A percentile compares a stretch with the other conserved stretches of the same genome.
Evolutionary conservation across 2,888 invertebrate species (phyloP).

Genomic region (Nomada fabriciana): DNA sequence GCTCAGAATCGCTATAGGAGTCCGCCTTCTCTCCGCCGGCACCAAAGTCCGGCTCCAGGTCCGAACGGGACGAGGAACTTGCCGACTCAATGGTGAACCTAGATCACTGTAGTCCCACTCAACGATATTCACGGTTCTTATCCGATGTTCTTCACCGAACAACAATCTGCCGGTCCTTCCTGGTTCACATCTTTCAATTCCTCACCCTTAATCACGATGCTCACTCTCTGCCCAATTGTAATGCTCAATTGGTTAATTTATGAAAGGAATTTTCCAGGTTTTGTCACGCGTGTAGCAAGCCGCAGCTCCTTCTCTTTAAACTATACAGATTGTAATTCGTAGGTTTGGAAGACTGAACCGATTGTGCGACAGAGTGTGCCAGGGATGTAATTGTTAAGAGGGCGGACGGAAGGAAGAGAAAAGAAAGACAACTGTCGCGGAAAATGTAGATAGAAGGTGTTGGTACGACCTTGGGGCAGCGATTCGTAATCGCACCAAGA

Average conservation of each 20-base stretch:
- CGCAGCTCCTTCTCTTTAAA: no score
- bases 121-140: conserved; percentile 33
- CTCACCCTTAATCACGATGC: background rate
- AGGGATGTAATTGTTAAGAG: background rate
- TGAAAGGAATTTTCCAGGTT: no score
- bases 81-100: conserved; percentile 83
- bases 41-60: conserved; percentile 78
- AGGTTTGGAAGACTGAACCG: background rate
- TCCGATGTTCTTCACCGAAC: conserved; percentile 10
- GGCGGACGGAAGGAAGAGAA: background rate
- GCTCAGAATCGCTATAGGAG: conserved; percentile 71
- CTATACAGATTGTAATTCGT: no score
- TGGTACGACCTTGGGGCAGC: conserved; percentile 10
- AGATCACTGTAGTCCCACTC: conserved; percentile 50
- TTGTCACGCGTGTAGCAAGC: background rate
- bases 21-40: conserved; percentile 65
- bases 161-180: background rate
- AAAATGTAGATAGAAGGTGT: background rate
- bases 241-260: background rate
- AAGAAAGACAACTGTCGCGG: background rate
- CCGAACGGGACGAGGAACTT: conserved; percentile 82
- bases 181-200: background rate
- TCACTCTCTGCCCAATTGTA: no score
- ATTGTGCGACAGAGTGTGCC: background rate
- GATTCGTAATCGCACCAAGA: background rate